A percentile compares a stretch with the other conserved stretches of the same genome.
phyloP scores from a whole-genome alignment of 2,797 vertebrate genomes.

The Heteromormyrus szaboi region DNA sequence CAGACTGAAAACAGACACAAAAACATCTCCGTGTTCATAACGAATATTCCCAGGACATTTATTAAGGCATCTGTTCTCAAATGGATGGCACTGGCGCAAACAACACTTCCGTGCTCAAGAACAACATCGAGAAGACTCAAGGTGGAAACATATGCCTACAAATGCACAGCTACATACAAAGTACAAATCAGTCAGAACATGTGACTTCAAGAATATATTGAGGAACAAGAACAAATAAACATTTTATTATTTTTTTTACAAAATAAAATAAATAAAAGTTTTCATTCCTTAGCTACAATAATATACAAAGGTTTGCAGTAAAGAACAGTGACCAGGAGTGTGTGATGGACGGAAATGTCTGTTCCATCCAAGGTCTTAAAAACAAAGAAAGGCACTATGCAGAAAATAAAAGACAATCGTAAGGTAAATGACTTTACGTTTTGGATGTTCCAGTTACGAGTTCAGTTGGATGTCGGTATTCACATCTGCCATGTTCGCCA shows the following conservation, averaged over 20 bases:
- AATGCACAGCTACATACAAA: conserved; percentile 20
- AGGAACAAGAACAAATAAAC: conserved; percentile 19
- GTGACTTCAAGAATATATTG: conserved; percentile 6
- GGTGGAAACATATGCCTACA: neutral
- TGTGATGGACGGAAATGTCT: neutral
- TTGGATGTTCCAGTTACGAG: neutral
- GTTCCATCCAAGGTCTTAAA: neutral
- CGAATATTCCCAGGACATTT: conserved; percentile 20
- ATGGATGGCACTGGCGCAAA: conserved; percentile 4
- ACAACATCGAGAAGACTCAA: neutral
- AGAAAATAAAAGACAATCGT: neutral
- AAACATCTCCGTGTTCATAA: neutral
- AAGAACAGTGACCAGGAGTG: conserved; percentile 7
- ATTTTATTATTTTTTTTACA: neutral
- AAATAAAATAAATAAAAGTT: conserved; percentile 21
- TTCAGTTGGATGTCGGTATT: neutral
- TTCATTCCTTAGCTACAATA: conserved; percentile 18
- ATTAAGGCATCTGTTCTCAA: conserved; percentile 25
- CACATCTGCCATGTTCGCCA: neutral
- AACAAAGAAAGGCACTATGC: conserved; percentile 8
- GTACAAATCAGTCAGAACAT: conserved; percentile 11
- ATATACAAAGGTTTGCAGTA: conserved; percentile 14
- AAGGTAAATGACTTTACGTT: neutral
- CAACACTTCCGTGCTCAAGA: neutral
- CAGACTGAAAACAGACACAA: conserved; percentile 7